Conservation (phyloP, 2,888 invertebrate genomes). For the Alloplasta piceator region DNA sequence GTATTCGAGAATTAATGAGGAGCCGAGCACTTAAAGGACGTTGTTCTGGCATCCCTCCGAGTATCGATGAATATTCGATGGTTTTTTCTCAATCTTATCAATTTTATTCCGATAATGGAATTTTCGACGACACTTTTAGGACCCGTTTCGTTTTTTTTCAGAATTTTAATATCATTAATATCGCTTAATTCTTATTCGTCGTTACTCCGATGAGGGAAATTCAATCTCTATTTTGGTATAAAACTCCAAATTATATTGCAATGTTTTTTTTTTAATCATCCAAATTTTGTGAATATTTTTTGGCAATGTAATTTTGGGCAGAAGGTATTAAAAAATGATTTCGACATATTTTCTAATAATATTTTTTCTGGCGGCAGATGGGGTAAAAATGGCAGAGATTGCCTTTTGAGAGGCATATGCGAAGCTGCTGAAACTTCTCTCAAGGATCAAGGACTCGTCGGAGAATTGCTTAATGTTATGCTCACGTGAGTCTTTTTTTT, state of each 20-base stretch:
- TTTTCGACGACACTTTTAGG: too few species aligned
- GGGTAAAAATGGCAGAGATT: conserved; percentile 87
- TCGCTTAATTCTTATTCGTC: too few species aligned
- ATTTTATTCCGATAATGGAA: not conserved
- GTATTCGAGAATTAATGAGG: conserved; percentile 51
- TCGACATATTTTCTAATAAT: too few species aligned
- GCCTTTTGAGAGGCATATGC: conserved; percentile 88
- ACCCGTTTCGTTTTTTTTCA: too few species aligned
- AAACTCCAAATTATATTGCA: too few species aligned
- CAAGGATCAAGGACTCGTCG: conserved; percentile 85
- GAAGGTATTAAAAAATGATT: too few species aligned
- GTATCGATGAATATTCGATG: conserved; percentile 9
- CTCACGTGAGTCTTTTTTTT: conserved; percentile 80
- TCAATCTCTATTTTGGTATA: too few species aligned
- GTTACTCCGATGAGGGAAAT: too few species aligned
- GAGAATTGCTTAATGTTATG: conserved; percentile 83
- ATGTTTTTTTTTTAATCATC: too few species aligned
- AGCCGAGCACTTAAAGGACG: conserved; percentile 1
- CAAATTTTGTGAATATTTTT: too few species aligned
- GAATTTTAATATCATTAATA: too few species aligned
- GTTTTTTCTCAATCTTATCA: not conserved
- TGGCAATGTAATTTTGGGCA: too few species aligned
- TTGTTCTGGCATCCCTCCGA: not conserved
- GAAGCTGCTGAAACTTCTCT: conserved; percentile 87
- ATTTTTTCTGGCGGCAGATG: conserved; percentile 83